phyloP scores from a whole-genome alignment of 2,797 vertebrate species.

The Catamblyrhynchus diadema region DNA sequence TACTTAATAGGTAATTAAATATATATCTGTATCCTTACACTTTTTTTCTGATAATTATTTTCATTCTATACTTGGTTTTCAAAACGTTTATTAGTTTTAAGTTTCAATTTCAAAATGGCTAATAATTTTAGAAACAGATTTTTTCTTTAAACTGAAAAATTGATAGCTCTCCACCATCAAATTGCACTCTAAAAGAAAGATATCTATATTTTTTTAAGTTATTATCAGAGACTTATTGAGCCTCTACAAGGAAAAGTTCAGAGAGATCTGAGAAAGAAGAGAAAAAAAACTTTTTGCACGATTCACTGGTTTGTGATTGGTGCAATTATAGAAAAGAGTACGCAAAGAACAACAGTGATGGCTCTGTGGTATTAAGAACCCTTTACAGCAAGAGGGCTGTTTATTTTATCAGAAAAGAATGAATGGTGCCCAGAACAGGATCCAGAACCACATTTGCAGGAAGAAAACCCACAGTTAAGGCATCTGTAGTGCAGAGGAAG shows the following conservation, averaged over 20 bases:
- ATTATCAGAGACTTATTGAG: neutral
- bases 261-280: neutral
- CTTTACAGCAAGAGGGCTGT: neutral
- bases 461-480: neutral
- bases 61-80: neutral
- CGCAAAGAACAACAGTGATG: neutral
- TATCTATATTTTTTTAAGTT: neutral
- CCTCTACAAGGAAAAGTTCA: neutral
- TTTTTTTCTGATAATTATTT: neutral
- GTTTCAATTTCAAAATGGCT: neutral
- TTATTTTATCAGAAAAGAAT: neutral
- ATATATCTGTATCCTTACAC: neutral
- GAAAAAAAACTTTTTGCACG: accelerated
- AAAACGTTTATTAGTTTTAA: neutral
- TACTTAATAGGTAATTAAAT: neutral
- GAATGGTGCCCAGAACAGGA: neutral
- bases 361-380: neutral
- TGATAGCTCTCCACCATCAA: neutral
- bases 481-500: neutral
- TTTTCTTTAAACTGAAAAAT: neutral
- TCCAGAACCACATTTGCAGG: neutral
- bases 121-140: neutral
- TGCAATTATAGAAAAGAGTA: neutral
- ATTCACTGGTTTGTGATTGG: neutral
- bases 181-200: neutral